These are phyloP conservation scores for Microtus pennsylvanicus DNA, from an alignment of 2,113 vertebrate species.

Conservation along the genomic window DNA sequence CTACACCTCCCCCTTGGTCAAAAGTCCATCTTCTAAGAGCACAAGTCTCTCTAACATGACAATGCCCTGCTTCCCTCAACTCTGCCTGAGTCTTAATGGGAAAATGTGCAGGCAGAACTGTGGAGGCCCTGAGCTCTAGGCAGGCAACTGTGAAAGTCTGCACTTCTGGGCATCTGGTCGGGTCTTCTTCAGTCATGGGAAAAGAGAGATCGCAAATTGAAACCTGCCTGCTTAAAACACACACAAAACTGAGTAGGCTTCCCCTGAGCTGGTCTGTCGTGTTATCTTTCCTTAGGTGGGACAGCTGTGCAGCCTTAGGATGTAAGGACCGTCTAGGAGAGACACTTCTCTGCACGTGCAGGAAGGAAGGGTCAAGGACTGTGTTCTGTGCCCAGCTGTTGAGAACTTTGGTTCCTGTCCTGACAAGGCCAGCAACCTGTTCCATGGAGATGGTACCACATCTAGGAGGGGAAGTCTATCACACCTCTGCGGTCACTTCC, in stretches of 20 bases:
- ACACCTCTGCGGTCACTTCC: not conserved
- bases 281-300: not conserved
- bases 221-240: not conserved
- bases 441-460: not conserved
- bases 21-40: not conserved
- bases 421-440: not conserved
- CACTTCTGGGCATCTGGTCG: not conserved
- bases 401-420: not conserved
- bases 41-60: not conserved
- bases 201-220: not conserved
- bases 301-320: not conserved
- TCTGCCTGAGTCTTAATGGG: not conserved
- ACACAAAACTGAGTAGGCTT: not conserved
- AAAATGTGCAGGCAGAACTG: not conserved
- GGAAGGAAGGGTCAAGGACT: not conserved
- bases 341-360: not conserved
- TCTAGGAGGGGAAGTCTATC: not conserved
- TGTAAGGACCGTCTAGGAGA: not conserved
- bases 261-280: not conserved
- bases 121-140: not conserved
- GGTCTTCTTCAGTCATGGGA: not conserved
- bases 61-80: not conserved
- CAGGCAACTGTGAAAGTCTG: not conserved
- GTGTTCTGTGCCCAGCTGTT: not conserved
- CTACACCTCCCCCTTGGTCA: not conserved